These are phyloP conservation scores for Epinotia ramella DNA, from an alignment of 2,888 invertebrate species.

Conservation along the genomic window DNA sequence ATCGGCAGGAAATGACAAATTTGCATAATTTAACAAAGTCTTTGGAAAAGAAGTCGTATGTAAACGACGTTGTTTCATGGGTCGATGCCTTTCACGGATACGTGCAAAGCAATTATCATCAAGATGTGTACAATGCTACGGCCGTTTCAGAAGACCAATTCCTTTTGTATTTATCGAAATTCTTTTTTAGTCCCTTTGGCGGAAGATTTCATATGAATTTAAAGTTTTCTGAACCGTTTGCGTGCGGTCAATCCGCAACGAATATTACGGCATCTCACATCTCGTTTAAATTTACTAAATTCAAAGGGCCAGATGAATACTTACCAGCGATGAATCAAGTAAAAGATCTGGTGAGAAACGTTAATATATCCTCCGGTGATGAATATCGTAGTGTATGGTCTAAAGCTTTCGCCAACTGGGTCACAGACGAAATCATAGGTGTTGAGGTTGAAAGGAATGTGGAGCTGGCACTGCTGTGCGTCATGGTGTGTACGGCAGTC, in stretches of 20 bases:
- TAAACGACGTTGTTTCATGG: constrained; percentile 87
- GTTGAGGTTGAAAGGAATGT: constrained; percentile 91
- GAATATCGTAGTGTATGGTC: constrained; percentile 89
- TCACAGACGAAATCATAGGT: constrained; percentile 91
- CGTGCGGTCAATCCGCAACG: constrained; percentile 86
- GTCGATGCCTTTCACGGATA: constrained; percentile 87
- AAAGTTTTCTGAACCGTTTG: constrained; percentile 84
- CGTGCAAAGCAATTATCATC: constrained; percentile 83
- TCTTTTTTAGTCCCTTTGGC: constrained; percentile 88
- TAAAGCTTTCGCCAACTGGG: constrained; percentile 90
- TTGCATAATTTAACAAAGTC: constrained; percentile 83
- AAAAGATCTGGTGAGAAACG: constrained; percentile 82
- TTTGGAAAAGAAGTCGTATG: constrained; percentile 81
- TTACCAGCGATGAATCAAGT: constrained; percentile 90
- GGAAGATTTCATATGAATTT: constrained; percentile 89
- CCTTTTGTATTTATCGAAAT: constrained; percentile 87
- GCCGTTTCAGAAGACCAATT: constrained; percentile 84
- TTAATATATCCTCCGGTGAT: constrained; percentile 86
- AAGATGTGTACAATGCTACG: constrained; percentile 79
- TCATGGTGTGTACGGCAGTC: constrained; percentile 91
- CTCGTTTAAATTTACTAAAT: constrained; percentile 86
- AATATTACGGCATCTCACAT: constrained; percentile 86
- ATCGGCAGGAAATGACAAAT: constrained; percentile 85
- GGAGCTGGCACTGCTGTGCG: constrained; percentile 90
- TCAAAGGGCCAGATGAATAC: constrained; percentile 87